A percentile compares a stretch with the other conserved stretches of the same genome.
Conservation (phyloP, 1,140 invertebrate species). For the Cherax quadricarinatus region DNA sequence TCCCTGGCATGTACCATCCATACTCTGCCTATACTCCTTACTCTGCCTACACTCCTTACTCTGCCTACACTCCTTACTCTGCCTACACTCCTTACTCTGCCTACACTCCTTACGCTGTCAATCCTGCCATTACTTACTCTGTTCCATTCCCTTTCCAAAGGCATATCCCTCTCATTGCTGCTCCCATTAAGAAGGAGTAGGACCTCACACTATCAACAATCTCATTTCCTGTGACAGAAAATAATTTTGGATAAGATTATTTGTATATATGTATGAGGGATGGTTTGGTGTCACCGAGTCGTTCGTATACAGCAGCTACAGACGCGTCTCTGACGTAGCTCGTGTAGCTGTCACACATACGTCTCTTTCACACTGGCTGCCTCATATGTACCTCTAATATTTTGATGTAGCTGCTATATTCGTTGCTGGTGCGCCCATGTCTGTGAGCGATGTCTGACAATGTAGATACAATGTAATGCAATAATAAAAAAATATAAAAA, state of each 20-base stretch:
- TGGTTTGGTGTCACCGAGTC: too few species aligned
- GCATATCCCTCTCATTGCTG: not conserved
- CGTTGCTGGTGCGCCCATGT: not conserved
- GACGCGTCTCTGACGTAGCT: too few species aligned
- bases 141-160: not conserved
- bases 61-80: not conserved
- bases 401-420: not conserved
- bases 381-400: not conserved
- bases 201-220: too few species aligned
- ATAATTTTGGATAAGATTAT: too few species aligned
- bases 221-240: too few species aligned
- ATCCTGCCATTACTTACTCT: not conserved
- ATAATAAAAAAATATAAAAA: too few species aligned
- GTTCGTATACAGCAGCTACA: too few species aligned
- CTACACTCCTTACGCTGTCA: not conserved
- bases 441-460: not conserved
- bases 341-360: too few species aligned
- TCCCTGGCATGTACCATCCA: not conserved
- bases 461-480: too few species aligned
- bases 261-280: too few species aligned
- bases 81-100: not conserved
- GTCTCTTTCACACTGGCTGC: too few species aligned
- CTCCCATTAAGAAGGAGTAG: too few species aligned
- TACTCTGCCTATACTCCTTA: not conserved
- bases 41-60: not conserved